phyloP scores from a whole-genome alignment of 2,113 vertebrate genomes.

The Marmota flaviventris region DNA sequence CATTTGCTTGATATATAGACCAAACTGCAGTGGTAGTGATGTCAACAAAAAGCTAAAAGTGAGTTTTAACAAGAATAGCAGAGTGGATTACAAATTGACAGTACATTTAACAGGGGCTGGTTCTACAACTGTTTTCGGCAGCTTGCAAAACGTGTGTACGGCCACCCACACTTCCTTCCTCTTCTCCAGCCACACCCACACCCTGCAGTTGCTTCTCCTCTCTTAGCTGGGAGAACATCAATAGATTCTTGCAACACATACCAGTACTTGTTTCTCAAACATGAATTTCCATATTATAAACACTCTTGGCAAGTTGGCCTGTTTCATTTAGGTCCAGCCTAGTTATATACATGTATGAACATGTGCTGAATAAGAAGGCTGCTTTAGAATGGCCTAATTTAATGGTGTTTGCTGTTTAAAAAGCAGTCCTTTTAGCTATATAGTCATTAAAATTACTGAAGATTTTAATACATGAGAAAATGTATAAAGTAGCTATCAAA shows the following conservation, averaged over 20 bases:
- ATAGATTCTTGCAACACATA: neutral
- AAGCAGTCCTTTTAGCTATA: neutral
- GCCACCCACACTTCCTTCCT: slow-evolving; percentile 81
- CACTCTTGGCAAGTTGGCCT: neutral
- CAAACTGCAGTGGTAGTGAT: neutral
- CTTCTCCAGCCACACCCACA: slow-evolving; percentile 68
- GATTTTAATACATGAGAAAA: neutral
- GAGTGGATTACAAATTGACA: slow-evolving; percentile 12
- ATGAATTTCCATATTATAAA: neutral
- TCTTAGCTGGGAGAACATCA: neutral
- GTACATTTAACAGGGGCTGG: slow-evolving; percentile 34
- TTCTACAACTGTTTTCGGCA: slow-evolving; percentile 69
- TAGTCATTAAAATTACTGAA: neutral
- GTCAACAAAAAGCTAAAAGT: neutral
- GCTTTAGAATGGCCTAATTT: neutral
- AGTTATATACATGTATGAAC: neutral
- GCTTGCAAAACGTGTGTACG: slow-evolving; percentile 64
- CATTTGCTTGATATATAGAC: neutral
- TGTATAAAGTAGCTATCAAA: neutral
- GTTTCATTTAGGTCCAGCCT: neutral
- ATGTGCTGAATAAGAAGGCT: neutral
- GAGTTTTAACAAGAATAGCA: neutral
- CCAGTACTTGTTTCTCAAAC: neutral
- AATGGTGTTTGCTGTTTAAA: slow-evolving; percentile 8
- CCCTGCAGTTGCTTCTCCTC: neutral